A percentile compares a stretch with the other conserved stretches of the same genome.
Evolutionary conservation across 2,113 vertebrate species (phyloP).

Genomic region (Apodemus sylvaticus): DNA sequence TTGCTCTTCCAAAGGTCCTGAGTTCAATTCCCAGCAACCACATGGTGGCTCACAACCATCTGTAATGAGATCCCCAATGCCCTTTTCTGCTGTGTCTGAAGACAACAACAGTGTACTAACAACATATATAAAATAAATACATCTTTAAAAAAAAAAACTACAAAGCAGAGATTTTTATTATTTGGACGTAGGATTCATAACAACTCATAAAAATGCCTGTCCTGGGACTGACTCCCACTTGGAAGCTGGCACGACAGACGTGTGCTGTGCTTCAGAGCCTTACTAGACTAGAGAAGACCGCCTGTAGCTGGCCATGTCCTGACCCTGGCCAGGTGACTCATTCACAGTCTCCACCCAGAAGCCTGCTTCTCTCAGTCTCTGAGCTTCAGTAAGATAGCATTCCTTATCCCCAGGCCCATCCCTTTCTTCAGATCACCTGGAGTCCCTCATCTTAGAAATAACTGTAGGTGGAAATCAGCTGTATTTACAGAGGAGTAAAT

Average conservation of each 20-base stretch:
- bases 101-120: too few relatives aligned
- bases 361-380: neutral
- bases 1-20: too few relatives aligned
- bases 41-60: too few relatives aligned
- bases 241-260: constrained; percentile 91
- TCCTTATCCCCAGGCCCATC: neutral
- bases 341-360: neutral
- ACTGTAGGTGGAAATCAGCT: constrained; percentile 3
- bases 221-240: constrained; percentile 92
- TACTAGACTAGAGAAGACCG: constrained; percentile 88
- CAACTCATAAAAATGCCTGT: constrained; percentile 92
- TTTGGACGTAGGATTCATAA: constrained; percentile 93
- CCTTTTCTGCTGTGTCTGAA: too few relatives aligned
- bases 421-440: neutral
- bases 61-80: too few relatives aligned
- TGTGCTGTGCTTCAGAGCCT: constrained; percentile 91
- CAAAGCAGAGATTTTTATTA: constrained; percentile 91
- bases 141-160: constrained; percentile 84
- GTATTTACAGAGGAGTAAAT: neutral
- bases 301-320: constrained; percentile 75
- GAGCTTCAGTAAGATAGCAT: neutral
- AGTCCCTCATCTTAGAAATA: constrained; percentile 23
- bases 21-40: too few relatives aligned
- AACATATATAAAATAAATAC: too few relatives aligned
- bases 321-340: constrained; percentile 47